Evolutionary conservation across 2,113 vertebrate genomes (phyloP).

Genomic region (Syngnathus floridae): DNA sequence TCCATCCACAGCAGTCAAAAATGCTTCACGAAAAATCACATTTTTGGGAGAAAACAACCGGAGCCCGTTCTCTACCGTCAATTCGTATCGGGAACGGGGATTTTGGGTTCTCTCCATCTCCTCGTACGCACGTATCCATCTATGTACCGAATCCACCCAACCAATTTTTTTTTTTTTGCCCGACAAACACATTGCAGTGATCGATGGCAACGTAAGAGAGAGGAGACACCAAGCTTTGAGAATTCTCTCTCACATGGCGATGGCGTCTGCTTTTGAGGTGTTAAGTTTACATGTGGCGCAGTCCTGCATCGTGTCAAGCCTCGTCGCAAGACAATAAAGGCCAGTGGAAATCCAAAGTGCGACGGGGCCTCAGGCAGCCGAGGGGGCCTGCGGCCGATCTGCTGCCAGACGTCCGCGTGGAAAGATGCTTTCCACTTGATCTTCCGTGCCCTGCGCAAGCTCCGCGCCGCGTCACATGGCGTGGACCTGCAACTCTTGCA

Average conservation of each 20-base stretch:
- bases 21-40: too few relatives aligned
- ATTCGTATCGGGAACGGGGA: too few relatives aligned
- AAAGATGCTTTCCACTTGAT: constrained; percentile 36
- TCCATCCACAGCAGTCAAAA: too few relatives aligned
- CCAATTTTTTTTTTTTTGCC: too few relatives aligned
- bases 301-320: constrained; percentile 28
- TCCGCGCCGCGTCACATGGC: constrained; percentile 27
- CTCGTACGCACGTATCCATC: too few relatives aligned
- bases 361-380: constrained; percentile 42
- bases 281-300: constrained; percentile 26
- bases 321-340: constrained; percentile 41
- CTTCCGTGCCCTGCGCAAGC: constrained; percentile 23
- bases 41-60: too few relatives aligned
- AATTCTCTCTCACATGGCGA: constrained; percentile 7
- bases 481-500: constrained; percentile 29
- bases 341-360: constrained; percentile 52
- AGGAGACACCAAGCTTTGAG: background rate
- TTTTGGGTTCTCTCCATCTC: too few relatives aligned
- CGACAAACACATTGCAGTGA: constrained; percentile 13
- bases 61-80: too few relatives aligned
- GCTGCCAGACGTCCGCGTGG: constrained; percentile 34
- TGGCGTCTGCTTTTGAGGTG: constrained; percentile 34
- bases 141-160: too few relatives aligned
- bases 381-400: constrained; percentile 33
- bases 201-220: constrained; percentile 31